Evolutionary conservation across 2,797 vertebrate genomes (phyloP), one percentile per base, ranked within the genome.

Genomic region (Spondyliosoma cantharus): DNA sequence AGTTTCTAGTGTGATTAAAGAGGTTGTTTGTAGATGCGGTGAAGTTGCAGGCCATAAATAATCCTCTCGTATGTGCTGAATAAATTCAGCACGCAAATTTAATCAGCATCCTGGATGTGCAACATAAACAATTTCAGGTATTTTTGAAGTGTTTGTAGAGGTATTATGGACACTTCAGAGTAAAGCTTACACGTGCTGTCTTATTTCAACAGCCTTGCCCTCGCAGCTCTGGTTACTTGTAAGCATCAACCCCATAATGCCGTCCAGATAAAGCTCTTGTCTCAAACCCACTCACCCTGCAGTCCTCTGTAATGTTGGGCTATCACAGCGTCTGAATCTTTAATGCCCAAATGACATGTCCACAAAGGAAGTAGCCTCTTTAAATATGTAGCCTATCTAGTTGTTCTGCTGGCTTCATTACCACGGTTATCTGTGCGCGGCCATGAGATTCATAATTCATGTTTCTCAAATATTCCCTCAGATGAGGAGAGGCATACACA

Each of bases 401-500:
- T 93, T 87, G 81, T 89, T 85, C 82, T 82, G 80, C 84, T 20
- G 46, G 87, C 80, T 89, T 93, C 86, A 91, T 92, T 90, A 91
- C 85, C 57, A 63, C 42, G 3, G 24, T 87, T 86, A 87, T 93
- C 76, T 87, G 78, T 89, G 78, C 86, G 76, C 7, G 22, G 57
- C 80, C 80, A 71, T 24, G n/a, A 29, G 58, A 91, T 93, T 82
- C 76, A 93, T 94, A 91, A 94, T 93, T 93, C 32, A 94, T 90
- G 86, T 74, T 87, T 86, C 65, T 92, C 83, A 89, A 89, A 91
- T 92, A 92, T 93, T 88, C 83, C 84, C 78, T 90, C 77, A 86
- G 89, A 92, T 89, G 85, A 90, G 71, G 50, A 17, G 80, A 80
- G 48, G 68, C 54, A 3, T 77, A 79, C 76, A 85, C 75, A 91